These are phyloP conservation scores for Acipenser ruthenus DNA, from an alignment of 2,797 vertebrate genomes.

Conservation along the genomic window DNA sequence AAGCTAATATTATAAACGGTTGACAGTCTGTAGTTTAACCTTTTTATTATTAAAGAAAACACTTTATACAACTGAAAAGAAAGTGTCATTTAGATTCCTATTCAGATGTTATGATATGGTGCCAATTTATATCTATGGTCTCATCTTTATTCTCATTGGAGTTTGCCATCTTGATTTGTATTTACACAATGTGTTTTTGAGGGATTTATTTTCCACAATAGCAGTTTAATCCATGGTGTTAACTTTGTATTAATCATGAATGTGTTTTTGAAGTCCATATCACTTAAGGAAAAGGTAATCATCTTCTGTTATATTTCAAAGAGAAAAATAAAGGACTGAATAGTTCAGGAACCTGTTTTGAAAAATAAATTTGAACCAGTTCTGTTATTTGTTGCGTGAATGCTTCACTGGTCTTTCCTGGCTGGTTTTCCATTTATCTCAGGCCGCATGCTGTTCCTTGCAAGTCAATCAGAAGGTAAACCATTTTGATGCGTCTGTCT, in stretches of 20 bases:
- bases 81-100: no score
- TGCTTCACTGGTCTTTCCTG: neutral
- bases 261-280: conserved; percentile 31
- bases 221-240: neutral
- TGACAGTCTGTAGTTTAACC: no score
- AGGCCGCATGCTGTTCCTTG: neutral
- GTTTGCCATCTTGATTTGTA: neutral
- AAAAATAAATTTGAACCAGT: neutral
- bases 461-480: neutral
- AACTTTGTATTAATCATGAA: conserved; percentile 32
- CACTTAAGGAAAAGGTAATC: conserved; percentile 19
- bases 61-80: no score
- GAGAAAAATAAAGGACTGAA: conserved; percentile 33
- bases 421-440: neutral
- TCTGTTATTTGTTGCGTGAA: conserved; percentile 7
- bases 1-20: no score
- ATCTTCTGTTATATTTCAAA: conserved; percentile 32
- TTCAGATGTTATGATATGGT: no score
- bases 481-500: neutral
- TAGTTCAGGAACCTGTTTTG: conserved; percentile 23
- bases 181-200: neutral
- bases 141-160: neutral
- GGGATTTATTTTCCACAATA: neutral
- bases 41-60: no score
- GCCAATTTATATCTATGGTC: no score